These are phyloP conservation scores for Heliornis fulica DNA, from an alignment of 2,113 vertebrate genomes.

Conservation along the genomic window DNA sequence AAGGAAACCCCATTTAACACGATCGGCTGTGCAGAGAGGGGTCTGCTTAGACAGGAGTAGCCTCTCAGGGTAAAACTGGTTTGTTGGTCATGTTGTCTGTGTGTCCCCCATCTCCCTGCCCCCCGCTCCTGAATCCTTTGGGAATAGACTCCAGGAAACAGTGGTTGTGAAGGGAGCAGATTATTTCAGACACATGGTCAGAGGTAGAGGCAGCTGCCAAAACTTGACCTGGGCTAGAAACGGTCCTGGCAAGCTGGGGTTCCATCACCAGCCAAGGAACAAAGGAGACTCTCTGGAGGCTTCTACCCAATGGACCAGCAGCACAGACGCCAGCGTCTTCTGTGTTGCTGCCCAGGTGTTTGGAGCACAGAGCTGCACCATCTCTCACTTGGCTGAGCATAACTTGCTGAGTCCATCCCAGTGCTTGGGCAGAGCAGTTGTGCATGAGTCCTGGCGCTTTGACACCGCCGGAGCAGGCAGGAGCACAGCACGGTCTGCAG, in stretches of 20 bases:
- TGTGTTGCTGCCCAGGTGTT: neutral
- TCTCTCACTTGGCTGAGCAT: too few relatives aligned
- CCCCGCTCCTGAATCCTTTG: neutral
- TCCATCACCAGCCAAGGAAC: accelerated
- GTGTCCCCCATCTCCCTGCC: too few relatives aligned
- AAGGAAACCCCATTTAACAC: neutral
- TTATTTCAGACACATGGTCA: neutral
- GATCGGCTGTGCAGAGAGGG: neutral
- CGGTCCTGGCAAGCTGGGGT: accelerated
- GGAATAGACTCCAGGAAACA: neutral
- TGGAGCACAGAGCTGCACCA: accelerated
- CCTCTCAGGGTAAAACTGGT: neutral
- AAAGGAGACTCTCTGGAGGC: neutral
- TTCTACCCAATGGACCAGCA: neutral
- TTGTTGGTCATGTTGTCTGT: too few relatives aligned
- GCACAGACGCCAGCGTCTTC: accelerated
- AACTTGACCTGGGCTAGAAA: neutral
- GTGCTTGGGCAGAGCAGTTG: accelerated
- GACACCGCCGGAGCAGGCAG: accelerated
- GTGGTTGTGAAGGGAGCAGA: neutral
- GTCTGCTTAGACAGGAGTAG: neutral
- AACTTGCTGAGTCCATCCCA: accelerated
- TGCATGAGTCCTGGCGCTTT: neutral
- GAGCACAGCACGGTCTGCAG: neutral
- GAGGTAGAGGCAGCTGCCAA: neutral